Conservation (phyloP, 2,113 vertebrate species). For the Rousettus leschenaultii region DNA sequence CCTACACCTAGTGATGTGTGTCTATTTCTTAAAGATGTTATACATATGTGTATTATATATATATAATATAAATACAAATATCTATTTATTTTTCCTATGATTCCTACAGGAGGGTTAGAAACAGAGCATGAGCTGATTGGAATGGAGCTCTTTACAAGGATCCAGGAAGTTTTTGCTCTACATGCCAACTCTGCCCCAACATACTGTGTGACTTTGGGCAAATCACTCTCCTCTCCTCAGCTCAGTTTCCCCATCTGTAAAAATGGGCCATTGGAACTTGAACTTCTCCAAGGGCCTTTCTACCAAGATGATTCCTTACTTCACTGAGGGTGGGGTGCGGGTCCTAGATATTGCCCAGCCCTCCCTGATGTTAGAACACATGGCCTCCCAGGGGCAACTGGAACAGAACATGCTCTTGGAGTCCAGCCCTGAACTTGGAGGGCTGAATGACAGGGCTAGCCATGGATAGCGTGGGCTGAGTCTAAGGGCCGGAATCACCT, state of each 20-base stretch:
- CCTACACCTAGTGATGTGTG: constrained; percentile 14
- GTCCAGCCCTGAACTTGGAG: neutral
- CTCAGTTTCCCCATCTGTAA: neutral
- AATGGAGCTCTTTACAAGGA: neutral
- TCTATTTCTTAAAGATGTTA: constrained; percentile 55
- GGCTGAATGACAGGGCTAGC: neutral
- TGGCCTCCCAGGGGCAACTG: neutral
- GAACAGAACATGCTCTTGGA: neutral
- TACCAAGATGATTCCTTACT: neutral
- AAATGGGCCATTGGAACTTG: neutral
- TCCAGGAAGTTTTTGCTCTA: neutral
- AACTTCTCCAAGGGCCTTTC: neutral
- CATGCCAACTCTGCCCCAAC: neutral
- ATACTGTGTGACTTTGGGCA: neutral
- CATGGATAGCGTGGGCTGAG: neutral
- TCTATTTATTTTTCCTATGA: constrained; percentile 14
- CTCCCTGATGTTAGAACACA: neutral
- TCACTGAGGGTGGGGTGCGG: neutral
- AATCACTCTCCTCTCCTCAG: neutral
- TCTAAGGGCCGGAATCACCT: neutral
- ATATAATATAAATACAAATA: constrained; percentile 57
- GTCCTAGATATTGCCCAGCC: neutral
- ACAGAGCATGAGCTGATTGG: neutral
- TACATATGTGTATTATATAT: constrained; percentile 39
- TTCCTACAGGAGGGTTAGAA: constrained; percentile 12